Evolutionary conservation across 1,140 invertebrate species (phyloP).

Genomic region (Nasonia giraulti): DNA sequence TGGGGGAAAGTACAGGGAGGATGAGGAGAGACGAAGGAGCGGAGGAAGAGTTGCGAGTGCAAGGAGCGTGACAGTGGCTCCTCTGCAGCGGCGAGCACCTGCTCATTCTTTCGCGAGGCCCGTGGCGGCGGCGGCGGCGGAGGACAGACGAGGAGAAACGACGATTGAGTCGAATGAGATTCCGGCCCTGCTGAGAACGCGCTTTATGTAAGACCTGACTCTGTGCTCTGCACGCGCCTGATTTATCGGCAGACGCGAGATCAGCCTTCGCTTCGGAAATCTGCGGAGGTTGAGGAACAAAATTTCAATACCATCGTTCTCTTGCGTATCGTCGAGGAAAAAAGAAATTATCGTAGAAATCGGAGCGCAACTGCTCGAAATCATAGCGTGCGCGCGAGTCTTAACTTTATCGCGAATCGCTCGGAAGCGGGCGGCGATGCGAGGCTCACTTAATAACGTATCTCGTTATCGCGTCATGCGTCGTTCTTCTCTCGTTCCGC

Average conservation of each 20-base stretch:
- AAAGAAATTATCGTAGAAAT: neutral
- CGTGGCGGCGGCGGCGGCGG: slow-evolving; percentile 49
- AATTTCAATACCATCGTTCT: neutral
- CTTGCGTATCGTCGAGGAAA: neutral
- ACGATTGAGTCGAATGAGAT: slow-evolving; percentile 52
- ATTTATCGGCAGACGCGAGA: slow-evolving; percentile 55
- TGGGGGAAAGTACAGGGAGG: slow-evolving; percentile 38
- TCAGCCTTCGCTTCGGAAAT: slow-evolving; percentile 44
- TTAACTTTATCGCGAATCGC: slow-evolving; percentile 27
- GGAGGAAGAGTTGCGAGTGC: slow-evolving; percentile 68
- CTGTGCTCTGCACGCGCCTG: slow-evolving; percentile 39
- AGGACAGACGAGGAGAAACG: slow-evolving; percentile 42
- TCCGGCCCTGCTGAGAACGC: slow-evolving; percentile 27
- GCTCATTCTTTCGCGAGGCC: slow-evolving; percentile 65
- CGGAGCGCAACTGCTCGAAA: neutral
- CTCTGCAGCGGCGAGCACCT: slow-evolving; percentile 67
- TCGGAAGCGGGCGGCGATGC: neutral
- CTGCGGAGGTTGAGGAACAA: neutral
- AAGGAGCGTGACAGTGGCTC: slow-evolving; percentile 72
- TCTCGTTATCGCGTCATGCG: slow-evolving; percentile 46
- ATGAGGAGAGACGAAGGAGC: slow-evolving; percentile 38
- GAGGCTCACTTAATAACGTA: slow-evolving; percentile 27
- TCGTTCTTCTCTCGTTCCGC: neutral
- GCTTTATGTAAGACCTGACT: slow-evolving; percentile 40
- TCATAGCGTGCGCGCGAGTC: neutral